Conservation (phyloP, 2,888 invertebrate species). For the Pediacus dermestoides region DNA sequence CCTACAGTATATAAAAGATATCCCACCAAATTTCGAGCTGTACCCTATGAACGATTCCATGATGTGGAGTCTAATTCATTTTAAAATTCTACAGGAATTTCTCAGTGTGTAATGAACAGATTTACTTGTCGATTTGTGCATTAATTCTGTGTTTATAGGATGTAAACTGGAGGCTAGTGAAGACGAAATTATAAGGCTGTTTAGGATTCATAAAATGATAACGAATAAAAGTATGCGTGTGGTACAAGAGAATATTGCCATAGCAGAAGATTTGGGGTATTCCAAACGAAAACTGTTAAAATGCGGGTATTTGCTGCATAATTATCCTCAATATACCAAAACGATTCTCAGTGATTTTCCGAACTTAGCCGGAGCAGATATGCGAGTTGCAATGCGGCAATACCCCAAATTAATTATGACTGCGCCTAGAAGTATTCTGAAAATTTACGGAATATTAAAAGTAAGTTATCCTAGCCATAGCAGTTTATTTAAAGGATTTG, state of each 20-base stretch:
- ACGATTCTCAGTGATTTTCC: conserved; percentile 56
- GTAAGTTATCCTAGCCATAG: no score
- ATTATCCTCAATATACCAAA: conserved; percentile 57
- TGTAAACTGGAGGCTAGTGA: conserved; percentile 47
- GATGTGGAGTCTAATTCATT: conserved; percentile 35
- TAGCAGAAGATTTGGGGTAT: conserved; percentile 59
- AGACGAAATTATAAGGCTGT: conserved; percentile 43
- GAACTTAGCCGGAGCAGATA: conserved; percentile 55
- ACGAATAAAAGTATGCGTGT: conserved; percentile 51
- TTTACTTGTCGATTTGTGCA: no score
- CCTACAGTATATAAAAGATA: conserved; percentile 33
- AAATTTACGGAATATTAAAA: conserved; percentile 56
- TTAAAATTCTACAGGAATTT: conserved; percentile 34
- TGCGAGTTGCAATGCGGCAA: conserved; percentile 53
- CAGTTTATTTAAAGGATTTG: no score
- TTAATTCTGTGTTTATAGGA: conserved; percentile 41
- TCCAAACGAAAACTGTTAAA: conserved; percentile 53
- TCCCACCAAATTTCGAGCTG: conserved; percentile 24
- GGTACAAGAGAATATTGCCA: conserved; percentile 55
- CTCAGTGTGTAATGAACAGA: no score
- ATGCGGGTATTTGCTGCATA: conserved; percentile 58
- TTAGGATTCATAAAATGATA: conserved; percentile 43
- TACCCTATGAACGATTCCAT: conserved; percentile 28
- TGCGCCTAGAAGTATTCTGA: conserved; percentile 54
- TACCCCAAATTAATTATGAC: conserved; percentile 64